phyloP scores from a whole-genome alignment of 1,140 invertebrate species.

The Drosophila miranda region DNA sequence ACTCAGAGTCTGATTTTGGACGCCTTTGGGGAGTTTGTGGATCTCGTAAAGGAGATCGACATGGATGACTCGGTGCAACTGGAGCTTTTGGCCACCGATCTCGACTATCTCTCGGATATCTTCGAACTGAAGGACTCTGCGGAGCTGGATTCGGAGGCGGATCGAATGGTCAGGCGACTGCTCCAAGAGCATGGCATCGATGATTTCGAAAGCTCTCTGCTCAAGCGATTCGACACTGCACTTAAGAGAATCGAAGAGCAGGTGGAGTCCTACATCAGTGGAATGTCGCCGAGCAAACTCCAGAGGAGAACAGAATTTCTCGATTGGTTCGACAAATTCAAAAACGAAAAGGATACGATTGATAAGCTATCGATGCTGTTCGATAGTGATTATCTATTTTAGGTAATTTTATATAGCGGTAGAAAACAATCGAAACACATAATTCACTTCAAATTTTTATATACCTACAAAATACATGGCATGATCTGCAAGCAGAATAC shows the following conservation, averaged over 20 bases:
- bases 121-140: conserved; percentile 6
- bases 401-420: no score
- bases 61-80: conserved; percentile 23
- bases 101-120: conserved; percentile 17
- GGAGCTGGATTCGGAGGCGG: conserved; percentile 10
- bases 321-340: conserved; percentile 17
- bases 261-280: conserved; percentile 24
- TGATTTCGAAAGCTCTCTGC: conserved; percentile 14
- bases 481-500: no score
- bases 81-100: background rate
- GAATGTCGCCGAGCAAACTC: background rate
- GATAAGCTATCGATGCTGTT: conserved; percentile 16
- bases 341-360: conserved; percentile 23
- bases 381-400: conserved; percentile 13
- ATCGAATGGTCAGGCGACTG: conserved; percentile 16
- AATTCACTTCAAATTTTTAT: no score
- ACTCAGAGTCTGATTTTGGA: conserved; percentile 13
- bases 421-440: no score
- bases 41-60: background rate
- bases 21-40: conserved; percentile 14
- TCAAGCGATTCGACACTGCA: background rate
- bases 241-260: conserved; percentile 20
- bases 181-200: conserved; percentile 32
- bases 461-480: no score
- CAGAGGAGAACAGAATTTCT: conserved; percentile 16